phyloP scores from a whole-genome alignment of 1,140 invertebrate species.

The Harlomillsia oculata region DNA sequence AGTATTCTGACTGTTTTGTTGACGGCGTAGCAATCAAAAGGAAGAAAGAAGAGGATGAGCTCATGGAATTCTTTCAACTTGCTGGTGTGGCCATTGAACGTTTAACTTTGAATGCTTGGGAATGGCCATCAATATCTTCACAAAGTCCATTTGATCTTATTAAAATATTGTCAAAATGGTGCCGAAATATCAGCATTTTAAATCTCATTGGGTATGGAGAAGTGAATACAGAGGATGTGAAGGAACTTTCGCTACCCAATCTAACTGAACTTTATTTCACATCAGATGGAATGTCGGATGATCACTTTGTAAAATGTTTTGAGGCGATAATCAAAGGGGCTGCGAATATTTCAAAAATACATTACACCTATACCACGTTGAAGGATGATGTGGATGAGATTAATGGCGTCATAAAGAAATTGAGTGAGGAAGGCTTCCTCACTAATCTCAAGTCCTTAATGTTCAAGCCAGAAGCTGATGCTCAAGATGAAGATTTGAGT shows the following conservation, averaged over 20 bases:
- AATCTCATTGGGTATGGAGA: background rate
- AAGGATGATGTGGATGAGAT: background rate
- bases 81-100: background rate
- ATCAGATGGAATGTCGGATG: background rate
- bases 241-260: background rate
- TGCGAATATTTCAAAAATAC: background rate
- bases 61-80: background rate
- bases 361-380: background rate
- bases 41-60: background rate
- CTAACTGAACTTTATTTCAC: background rate
- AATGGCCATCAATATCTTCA: background rate
- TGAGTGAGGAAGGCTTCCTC: background rate
- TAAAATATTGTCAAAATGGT: background rate
- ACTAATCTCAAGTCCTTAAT: conserved; percentile 7
- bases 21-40: background rate
- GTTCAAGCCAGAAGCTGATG: background rate
- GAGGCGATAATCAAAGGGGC: too few species aligned
- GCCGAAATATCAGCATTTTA: conserved; percentile 1
- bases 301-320: too few species aligned
- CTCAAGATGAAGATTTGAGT: background rate
- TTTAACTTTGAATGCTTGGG: background rate
- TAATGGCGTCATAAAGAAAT: background rate
- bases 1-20: background rate
- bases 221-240: background rate
- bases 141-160: background rate